phyloP scores from a whole-genome alignment of 1,140 invertebrate species.

The Aporrectodea caliginosa region DNA sequence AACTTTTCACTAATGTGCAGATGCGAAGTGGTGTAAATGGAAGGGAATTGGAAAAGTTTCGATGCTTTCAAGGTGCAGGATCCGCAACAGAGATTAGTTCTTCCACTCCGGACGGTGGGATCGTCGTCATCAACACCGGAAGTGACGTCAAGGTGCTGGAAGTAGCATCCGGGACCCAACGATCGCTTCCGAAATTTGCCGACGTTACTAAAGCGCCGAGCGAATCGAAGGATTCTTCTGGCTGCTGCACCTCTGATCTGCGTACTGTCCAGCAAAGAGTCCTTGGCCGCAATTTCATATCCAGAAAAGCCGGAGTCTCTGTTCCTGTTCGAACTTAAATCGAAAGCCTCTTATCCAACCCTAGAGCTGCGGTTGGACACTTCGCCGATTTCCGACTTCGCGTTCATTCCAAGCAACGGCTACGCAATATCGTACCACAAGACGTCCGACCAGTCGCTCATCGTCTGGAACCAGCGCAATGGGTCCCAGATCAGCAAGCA shows the following conservation, averaged over 20 bases:
- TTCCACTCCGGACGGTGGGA: slow-evolving; percentile 12
- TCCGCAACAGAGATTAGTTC: background rate
- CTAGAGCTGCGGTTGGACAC: background rate
- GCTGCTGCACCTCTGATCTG: background rate
- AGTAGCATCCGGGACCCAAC: background rate
- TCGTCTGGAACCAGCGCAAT: slow-evolving; percentile 26
- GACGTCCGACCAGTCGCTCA: slow-evolving; percentile 15
- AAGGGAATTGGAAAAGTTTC: background rate
- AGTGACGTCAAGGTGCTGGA: slow-evolving; percentile 19
- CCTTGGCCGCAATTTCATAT: slow-evolving; percentile 15
- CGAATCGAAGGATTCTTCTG: background rate
- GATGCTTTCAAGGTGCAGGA: slow-evolving; percentile 13
- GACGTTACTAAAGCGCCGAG: background rate
- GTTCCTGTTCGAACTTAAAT: slow-evolving; percentile 20
- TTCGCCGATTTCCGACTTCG: slow-evolving; percentile 11
- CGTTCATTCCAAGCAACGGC: slow-evolving; percentile 20
- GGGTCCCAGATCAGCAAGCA: slow-evolving; percentile 7
- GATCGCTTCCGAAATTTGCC: background rate
- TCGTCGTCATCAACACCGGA: slow-evolving; percentile 21
- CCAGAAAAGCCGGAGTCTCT: slow-evolving; percentile 4
- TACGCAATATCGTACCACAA: slow-evolving; percentile 21
- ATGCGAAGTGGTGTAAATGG: background rate
- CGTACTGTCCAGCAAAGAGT: slow-evolving; percentile 16
- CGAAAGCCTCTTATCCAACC: background rate
- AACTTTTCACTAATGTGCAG: background rate